A percentile compares a stretch with the other conserved stretches of the same genome.
These are phyloP conservation scores for Phainopepla nitens DNA, from an alignment of 2,113 vertebrate species.

Conservation along the genomic window DNA sequence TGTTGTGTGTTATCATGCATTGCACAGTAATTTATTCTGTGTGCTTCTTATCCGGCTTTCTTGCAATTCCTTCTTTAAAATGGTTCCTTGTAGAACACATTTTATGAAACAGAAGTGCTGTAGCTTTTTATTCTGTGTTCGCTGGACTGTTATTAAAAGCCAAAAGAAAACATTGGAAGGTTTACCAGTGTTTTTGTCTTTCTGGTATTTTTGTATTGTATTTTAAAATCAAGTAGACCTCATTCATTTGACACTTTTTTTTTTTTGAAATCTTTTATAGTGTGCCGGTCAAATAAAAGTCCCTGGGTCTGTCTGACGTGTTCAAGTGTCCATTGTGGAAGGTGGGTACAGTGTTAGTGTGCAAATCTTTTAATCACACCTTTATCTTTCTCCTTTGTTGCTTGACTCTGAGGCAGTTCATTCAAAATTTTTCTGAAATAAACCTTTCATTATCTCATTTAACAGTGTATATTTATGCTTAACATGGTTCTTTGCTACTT, in stretches of 20 bases:
- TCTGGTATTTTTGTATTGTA: not conserved
- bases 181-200: not conserved
- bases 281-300: constrained; percentile 97
- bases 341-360: constrained; percentile 70
- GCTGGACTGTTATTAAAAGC: not conserved
- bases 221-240: not conserved
- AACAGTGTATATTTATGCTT: not conserved
- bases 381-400: not conserved
- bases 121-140: not conserved
- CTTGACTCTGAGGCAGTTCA: not conserved
- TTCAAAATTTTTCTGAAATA: not conserved
- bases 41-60: not conserved
- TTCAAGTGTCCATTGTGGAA: constrained; percentile 94
- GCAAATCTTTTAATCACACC: not conserved
- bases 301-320: constrained; percentile 98
- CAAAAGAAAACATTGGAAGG: not conserved
- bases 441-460: not conserved
- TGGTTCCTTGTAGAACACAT: not conserved
- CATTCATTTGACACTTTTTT: not conserved
- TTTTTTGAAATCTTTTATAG: constrained; percentile 62
- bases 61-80: not conserved
- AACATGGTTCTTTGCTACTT: not conserved
- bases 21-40: not conserved
- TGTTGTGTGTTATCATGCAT: not conserved
- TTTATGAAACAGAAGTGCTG: not conserved